Percentiles rank a stretch among this genome's conserved stretches.
Evolutionary conservation across 2,113 vertebrate genomes (phyloP).

Genomic region (Phalacrocorax aristotelis): DNA sequence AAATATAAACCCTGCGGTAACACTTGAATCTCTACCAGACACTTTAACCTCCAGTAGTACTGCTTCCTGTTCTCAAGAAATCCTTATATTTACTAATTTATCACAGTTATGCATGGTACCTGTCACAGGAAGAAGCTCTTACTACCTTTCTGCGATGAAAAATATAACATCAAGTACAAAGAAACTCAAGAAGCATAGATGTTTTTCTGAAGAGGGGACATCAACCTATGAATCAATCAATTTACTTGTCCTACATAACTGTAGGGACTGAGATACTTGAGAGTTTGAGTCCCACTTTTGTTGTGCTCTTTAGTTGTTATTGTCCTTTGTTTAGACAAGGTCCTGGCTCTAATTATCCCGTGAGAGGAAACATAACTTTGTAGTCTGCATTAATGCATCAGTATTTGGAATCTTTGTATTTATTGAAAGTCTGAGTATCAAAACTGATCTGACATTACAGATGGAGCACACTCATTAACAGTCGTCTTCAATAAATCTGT

Average conservation of each 20-base stretch:
- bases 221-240: background rate
- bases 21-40: conserved; percentile 3
- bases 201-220: background rate
- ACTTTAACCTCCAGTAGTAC: background rate
- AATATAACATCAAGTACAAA: background rate
- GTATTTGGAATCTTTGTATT: background rate
- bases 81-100: background rate
- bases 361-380: background rate
- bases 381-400: background rate
- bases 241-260: background rate
- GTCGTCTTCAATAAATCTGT: background rate
- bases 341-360: background rate
- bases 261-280: background rate
- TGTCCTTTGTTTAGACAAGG: background rate
- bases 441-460: background rate
- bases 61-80: background rate
- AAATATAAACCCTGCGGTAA: conserved; percentile 14
- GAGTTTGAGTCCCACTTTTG: background rate
- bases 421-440: background rate
- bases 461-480: background rate
- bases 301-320: background rate
- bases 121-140: background rate
- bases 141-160: background rate
- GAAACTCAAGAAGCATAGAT: background rate
- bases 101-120: background rate